These are phyloP conservation scores for Hylaeus anthracinus DNA, from an alignment of 1,140 invertebrate genomes.

Conservation along the genomic window DNA sequence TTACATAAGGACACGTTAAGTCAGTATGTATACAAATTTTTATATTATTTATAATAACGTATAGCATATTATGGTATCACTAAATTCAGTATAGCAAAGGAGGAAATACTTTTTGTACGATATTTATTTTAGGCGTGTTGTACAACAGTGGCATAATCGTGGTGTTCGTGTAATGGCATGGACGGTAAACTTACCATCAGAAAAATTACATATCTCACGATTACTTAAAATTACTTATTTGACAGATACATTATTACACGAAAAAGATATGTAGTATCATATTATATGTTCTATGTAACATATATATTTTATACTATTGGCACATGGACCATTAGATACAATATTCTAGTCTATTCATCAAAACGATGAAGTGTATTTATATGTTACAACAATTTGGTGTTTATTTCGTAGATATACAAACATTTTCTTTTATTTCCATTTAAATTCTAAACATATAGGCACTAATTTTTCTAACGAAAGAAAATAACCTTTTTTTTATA, in stretches of 20 bases:
- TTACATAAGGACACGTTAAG: constrained; percentile 86
- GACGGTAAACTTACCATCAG: constrained; percentile 85
- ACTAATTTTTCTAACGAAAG: not conserved
- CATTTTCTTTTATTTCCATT: not conserved
- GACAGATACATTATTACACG: constrained; percentile 85
- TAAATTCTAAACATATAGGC: not conserved
- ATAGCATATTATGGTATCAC: not conserved
- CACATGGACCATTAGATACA: constrained; percentile 31
- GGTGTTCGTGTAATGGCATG: constrained; percentile 84
- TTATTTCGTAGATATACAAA: constrained; percentile 25
- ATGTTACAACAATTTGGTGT: constrained; percentile 25
- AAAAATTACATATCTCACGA: constrained; percentile 84
- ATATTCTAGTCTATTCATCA: constrained; percentile 58
- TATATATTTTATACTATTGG: constrained; percentile 35
- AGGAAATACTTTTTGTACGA: not conserved
- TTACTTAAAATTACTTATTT: constrained; percentile 84
- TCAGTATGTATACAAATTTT: constrained; percentile 80
- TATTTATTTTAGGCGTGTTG: constrained; percentile 80
- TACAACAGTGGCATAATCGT: constrained; percentile 81
- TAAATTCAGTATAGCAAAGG: constrained; percentile 8
- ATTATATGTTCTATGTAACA: constrained; percentile 5
- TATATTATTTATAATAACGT: constrained; percentile 6
- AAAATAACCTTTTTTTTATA: constrained; percentile 7
- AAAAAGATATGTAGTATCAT: constrained; percentile 71
- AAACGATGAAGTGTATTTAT: constrained; percentile 48